These are phyloP conservation scores for Carpatolechia fugitivella DNA, from an alignment of 2,888 invertebrate species.

Conservation along the genomic window DNA sequence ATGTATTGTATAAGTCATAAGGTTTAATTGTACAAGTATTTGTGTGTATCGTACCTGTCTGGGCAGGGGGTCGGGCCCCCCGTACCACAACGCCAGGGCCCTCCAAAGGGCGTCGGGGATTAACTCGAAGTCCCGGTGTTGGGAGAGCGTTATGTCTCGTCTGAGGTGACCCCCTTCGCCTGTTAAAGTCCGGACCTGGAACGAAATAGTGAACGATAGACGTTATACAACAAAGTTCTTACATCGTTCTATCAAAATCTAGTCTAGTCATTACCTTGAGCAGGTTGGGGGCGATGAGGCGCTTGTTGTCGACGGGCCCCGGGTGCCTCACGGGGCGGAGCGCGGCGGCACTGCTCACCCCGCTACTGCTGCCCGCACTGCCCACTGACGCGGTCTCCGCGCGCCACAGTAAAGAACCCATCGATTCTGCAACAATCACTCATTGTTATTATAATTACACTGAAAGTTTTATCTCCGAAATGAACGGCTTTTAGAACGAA, in stretches of 20 bases:
- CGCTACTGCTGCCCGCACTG: conserved; percentile 84
- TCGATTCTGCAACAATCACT: conserved; percentile 71
- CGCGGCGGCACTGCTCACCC: conserved; percentile 71
- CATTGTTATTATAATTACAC: not conserved
- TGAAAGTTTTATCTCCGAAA: no score
- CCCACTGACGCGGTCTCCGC: conserved; percentile 81
- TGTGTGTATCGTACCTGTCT: conserved; percentile 44
- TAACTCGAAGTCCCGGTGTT: conserved; percentile 91
- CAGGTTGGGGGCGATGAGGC: conserved; percentile 81
- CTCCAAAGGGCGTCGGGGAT: conserved; percentile 93
- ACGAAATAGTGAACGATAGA: not conserved
- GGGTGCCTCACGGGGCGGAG: conserved; percentile 65
- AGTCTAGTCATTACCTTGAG: conserved; percentile 80
- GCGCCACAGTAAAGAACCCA: conserved; percentile 81
- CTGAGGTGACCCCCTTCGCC: conserved; percentile 93
- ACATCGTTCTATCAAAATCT: no score
- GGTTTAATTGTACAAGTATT: no score
- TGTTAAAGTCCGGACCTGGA: conserved; percentile 84
- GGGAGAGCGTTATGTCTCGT: conserved; percentile 84
- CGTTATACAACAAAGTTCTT: no score
- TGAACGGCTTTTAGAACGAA: no score
- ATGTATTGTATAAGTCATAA: no score
- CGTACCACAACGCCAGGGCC: conserved; percentile 91
- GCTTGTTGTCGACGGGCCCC: conserved; percentile 88
- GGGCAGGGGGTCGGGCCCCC: conserved; percentile 87